A percentile compares a stretch with the other conserved stretches of the same genome.
phyloP scores from a whole-genome alignment of 2,797 vertebrate genomes.

The Buphagus erythrorhynchus region DNA sequence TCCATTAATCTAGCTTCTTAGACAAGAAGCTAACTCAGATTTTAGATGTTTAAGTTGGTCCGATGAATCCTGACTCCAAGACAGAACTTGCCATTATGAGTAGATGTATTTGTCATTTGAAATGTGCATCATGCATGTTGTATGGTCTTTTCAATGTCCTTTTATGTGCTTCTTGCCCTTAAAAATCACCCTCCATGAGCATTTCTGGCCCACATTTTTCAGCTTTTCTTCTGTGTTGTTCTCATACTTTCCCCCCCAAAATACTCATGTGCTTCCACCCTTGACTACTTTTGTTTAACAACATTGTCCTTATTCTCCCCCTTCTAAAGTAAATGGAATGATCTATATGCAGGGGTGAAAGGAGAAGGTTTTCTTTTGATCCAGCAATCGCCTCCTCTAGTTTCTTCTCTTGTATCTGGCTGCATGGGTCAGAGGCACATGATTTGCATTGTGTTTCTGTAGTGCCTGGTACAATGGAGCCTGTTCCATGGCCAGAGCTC shows the following conservation, averaged over 20 bases:
- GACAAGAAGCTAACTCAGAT: background rate
- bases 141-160: background rate
- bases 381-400: background rate
- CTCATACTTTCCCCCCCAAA: rapidly evolving
- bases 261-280: background rate
- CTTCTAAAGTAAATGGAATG: background rate
- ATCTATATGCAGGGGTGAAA: slow-evolving; percentile 3
- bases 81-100: background rate
- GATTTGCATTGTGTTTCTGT: slow-evolving; percentile 17
- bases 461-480: background rate
- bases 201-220: background rate
- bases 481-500: background rate
- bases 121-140: background rate
- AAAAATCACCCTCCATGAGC: background rate
- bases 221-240: background rate
- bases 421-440: slow-evolving; percentile 16
- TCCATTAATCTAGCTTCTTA: background rate
- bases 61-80: background rate
- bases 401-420: slow-evolving; percentile 11
- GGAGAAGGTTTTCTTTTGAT: slow-evolving; percentile 30
- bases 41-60: background rate
- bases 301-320: background rate
- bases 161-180: background rate
- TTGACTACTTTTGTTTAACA: background rate
- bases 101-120: background rate